Base-by-base conservation (phyloP, 2,113 vertebrate species). In the Bufo gargarizans region DNA sequence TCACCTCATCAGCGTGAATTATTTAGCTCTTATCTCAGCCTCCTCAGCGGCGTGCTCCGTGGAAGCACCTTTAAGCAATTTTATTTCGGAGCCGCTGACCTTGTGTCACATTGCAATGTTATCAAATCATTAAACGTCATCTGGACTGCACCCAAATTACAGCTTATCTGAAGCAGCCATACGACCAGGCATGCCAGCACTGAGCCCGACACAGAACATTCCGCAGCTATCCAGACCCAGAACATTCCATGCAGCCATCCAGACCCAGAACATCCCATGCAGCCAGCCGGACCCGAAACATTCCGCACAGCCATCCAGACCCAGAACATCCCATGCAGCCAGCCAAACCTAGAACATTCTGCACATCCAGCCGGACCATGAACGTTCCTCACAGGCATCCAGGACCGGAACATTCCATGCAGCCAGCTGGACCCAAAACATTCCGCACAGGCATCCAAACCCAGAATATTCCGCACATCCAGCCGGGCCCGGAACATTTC, bases 1-100 rank as follows among this genome's bases (percentile, higher is more conserved):
- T 88, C 86, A 88, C 86, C 86, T 88, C 86, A 88, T 88, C 86
- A 88, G 86, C 61, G 86, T 88, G 86, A 88, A 88, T 88, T 88
- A 88, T 88, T 88, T 88, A 88, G 86, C 71, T 88, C 80, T 88
- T 88, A 88, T 88, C 86, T 74, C 80, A 55, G 80, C 79, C 79
- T 88, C 55, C 86, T 59, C 59, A 82, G 86, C 71, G 45, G 86
- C 53, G 55, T 83, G 86, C 82, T 80, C 69, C 67, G 58, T 69
- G 82, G 79, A 88, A 88, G 71, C 79, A 63, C 79, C 86, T 88
- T 82, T 74, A 61, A 71, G 86, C 79, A 88, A 88, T 88, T 88
- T 88, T 88, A 88, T 88, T 88, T 83, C 79, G 49, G 53, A 88
- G 79, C 14, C 22, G 86, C 86, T 83, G 86, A 88, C 86, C 86